Evolutionary conservation across 2,113 vertebrate genomes (phyloP).

Genomic region (Strigops habroptila): DNA sequence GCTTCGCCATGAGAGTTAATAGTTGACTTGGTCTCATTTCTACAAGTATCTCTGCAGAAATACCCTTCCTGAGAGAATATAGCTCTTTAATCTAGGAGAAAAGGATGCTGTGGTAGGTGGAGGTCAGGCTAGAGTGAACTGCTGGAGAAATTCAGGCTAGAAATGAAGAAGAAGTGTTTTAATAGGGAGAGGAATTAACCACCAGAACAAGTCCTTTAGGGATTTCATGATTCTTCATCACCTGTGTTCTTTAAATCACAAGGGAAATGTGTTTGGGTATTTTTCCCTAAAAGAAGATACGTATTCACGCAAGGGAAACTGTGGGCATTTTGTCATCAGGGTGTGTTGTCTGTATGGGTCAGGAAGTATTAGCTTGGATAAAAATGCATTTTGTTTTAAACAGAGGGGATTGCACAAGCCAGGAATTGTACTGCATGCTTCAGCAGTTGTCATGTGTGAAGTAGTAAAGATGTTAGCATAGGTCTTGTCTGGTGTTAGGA

Average conservation of each 20-base stretch:
- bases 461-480: not conserved
- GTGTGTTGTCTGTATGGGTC: not conserved
- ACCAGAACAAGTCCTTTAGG: not conserved
- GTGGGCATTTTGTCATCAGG: not conserved
- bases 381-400: not conserved
- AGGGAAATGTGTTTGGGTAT: rapidly evolving
- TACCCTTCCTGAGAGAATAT: not conserved
- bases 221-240: not conserved
- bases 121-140: not conserved
- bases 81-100: not conserved
- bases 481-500: not conserved
- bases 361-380: not conserved
- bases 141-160: not conserved
- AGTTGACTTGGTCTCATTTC: not conserved
- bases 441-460: not conserved
- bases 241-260: not conserved
- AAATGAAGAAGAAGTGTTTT: not conserved
- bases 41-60: not conserved
- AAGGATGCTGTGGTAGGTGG: not conserved
- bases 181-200: not conserved
- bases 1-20: not conserved
- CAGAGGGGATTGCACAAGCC: not conserved
- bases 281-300: not conserved
- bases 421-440: not conserved
- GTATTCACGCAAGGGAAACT: not conserved